Conservation (phyloP, 2,888 invertebrate species). For the Flexamia atlantica region DNA sequence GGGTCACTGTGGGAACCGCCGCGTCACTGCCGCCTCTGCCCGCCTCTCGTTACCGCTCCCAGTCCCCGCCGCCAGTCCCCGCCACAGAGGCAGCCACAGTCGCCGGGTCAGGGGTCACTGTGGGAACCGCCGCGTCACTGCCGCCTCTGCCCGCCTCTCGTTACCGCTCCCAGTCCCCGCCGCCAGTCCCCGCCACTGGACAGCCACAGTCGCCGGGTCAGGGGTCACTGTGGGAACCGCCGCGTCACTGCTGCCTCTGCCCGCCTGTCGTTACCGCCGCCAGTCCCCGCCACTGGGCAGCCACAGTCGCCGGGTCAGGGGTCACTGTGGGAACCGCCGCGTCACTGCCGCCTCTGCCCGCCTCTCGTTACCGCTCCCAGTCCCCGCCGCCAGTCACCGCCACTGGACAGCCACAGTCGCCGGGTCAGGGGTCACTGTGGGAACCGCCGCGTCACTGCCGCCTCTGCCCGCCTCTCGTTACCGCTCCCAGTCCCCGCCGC, state of each 20-base stretch:
- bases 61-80: too few relatives aligned
- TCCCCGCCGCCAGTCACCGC: not conserved
- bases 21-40: not conserved
- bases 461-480: not conserved
- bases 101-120: not conserved
- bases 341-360: not conserved
- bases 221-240: slow-evolving; percentile 24
- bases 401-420: not conserved
- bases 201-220: not conserved
- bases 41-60: too few relatives aligned
- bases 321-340: slow-evolving; percentile 11
- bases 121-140: slow-evolving; percentile 8
- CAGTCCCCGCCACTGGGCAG: slow-evolving; percentile 17
- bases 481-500: too few relatives aligned
- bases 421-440: slow-evolving; percentile 1
- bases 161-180: too few relatives aligned
- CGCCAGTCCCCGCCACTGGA: slow-evolving; percentile 23
- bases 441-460: not conserved
- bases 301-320: not conserved
- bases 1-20: slow-evolving; percentile 22
- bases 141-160: not conserved
- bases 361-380: too few relatives aligned
- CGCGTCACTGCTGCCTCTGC: not conserved
- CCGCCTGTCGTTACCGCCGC: too few relatives aligned
- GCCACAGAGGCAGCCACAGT: slow-evolving; percentile 9